Conservation (phyloP, 2,888 invertebrate genomes). For the Platypus cylindrus region DNA sequence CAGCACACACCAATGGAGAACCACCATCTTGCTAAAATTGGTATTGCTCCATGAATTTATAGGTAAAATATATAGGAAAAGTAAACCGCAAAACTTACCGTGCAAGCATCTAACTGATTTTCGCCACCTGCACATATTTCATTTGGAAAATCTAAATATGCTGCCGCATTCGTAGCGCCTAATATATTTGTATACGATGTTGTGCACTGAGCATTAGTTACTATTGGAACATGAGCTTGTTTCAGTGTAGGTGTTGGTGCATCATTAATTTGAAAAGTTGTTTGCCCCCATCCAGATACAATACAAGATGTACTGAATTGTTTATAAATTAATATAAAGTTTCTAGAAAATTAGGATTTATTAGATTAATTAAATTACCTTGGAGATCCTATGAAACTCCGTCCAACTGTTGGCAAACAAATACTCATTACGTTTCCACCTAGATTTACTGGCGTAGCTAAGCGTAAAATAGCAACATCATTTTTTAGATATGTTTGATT, state of each 20-base stretch:
- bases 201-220: constrained; percentile 49
- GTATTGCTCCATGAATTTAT: not conserved
- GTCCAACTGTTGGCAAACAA: constrained; percentile 40
- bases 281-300: constrained; percentile 17
- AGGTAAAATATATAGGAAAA: too few species aligned
- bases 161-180: constrained; percentile 40
- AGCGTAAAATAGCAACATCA: constrained; percentile 16
- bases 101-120: constrained; percentile 63
- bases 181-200: constrained; percentile 42
- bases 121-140: constrained; percentile 74
- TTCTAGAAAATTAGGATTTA: not conserved
- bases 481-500: constrained; percentile 14
- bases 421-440: constrained; percentile 44
- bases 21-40: constrained; percentile 54
- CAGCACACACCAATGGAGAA: constrained; percentile 49
- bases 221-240: constrained; percentile 58
- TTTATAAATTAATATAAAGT: too few species aligned
- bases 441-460: constrained; percentile 46
- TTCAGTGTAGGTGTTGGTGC: constrained; percentile 45
- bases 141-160: constrained; percentile 46
- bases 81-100: constrained; percentile 46
- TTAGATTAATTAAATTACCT: constrained; percentile 4
- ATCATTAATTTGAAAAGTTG: constrained; percentile 12
- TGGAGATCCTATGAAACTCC: constrained; percentile 9
- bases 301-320: constrained; percentile 16